Base-by-base conservation (phyloP, 2,888 invertebrate genomes). In the Eupithecia inturbata region DNA sequence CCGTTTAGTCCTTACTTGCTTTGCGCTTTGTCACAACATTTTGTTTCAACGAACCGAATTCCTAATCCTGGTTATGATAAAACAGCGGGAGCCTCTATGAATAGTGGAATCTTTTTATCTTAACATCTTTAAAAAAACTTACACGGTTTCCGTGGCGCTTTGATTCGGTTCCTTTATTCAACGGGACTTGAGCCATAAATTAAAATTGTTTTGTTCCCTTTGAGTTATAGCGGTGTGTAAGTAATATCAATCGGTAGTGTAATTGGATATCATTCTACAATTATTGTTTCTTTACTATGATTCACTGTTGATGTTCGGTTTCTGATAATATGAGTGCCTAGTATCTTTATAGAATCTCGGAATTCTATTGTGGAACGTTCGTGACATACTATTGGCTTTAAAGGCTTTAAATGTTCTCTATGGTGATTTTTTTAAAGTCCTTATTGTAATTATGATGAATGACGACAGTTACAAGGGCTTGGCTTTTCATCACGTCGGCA, bases 181-280 rank as follows among this genome's bases (percentile, higher is more conserved):
- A 91, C 91, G 92, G 92, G 90, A 91, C 75, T 89, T 86, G 86
- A 86, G 87, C 83, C 88, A 91, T 94, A 94, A 94, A 94, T 94
- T 93, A 85, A 79, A 84, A 88, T 91, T 85, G 89, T 92, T 94
- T 93, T 92, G 92, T 93, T 92, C 87, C 88, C 85, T 92, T 92
- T 93, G 93, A 94, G 87, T 92, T 93, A 93, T 93, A 91, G 89
- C 90, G 90, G 93, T 87, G 87, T 92, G 92, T 93, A 92, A n/a
- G 91, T 93, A 94, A 93, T 93, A 92, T 92, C 91, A 92, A 92
- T 91, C 89, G 93, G 93, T 93, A 92, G 90, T 89, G 94, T 92
- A 92, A 94, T 91, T 90, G 92, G 93, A 94, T 93, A 93, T 86
- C 83, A 84, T 86, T 88, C 87, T 85, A 84, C 87, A 88, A 89